Evolutionary conservation across 2,797 vertebrate species (phyloP), one percentile per base, ranked within the genome.

Genomic region (Jordanella pulchra): DNA sequence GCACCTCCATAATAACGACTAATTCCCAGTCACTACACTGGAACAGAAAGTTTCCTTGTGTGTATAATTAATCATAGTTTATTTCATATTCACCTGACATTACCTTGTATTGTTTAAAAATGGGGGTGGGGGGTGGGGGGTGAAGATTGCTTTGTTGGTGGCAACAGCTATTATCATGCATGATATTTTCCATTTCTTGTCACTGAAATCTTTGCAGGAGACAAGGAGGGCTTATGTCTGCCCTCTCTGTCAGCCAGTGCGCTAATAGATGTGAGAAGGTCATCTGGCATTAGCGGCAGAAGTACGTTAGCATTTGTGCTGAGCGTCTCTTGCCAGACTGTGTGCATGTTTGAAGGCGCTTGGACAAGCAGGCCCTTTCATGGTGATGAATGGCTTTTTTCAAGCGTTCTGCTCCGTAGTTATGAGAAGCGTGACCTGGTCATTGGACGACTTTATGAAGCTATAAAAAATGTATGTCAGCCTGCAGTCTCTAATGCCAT

Each of bases 381-480:
- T 96, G 92, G 96, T 98, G 98, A 99, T 99, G 97, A 98, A 99
- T 99, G 96, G 95, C 95, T 97, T 98, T 98, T 99, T 97, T 98
- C 97, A 99, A 98, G 96, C 95, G 95, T 97, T 98, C 96, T 99
- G 97, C 97, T 97, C 97, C 96, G 97, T 99, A 99, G 97, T 99
- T 99, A 99, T 99, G 97, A 99, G 97, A 97, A 97, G 97, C 95
- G 96, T 98, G 98, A 99, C 98, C 97, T 96, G 97, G 97, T 99
- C 97, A 98, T 97, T 95, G 96, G 97, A 97, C 95, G 95, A 98
- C 97, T 99, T 99, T 99, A 99, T 99, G 97, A 98, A 98, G 97
- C 97, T 97, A 99, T 98, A 99, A 99, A 99, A 99, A 99, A 99
- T 99, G 96, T 97, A 99, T 99, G 98, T 97, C 97, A 98, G 96